Conservation (phyloP, 64 coral and sea anemone genomes). For the Catalaphyllia jardinei region DNA sequence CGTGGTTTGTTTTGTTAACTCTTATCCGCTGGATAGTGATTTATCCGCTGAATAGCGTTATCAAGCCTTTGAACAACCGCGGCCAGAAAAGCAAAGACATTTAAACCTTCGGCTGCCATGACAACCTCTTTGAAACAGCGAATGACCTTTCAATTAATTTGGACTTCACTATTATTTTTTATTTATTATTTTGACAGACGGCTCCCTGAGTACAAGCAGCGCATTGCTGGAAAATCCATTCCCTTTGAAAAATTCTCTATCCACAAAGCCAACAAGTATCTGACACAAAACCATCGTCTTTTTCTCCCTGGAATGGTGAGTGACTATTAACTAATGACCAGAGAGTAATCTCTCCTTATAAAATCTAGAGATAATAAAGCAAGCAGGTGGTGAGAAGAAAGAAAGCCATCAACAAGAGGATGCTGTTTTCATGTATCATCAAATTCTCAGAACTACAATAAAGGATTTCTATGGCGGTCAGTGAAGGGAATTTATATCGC, state of each 20-base stretch:
- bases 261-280: constrained; percentile 83
- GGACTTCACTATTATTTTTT: too few relatives aligned
- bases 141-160: too few relatives aligned
- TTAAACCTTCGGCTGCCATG: too few relatives aligned
- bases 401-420: background rate
- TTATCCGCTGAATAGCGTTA: too few relatives aligned
- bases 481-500: background rate
- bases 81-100: too few relatives aligned
- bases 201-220: constrained; percentile 84
- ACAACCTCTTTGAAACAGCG: too few relatives aligned
- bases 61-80: too few relatives aligned
- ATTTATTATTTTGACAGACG: constrained; percentile 44
- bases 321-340: background rate
- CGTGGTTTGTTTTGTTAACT: too few relatives aligned
- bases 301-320: constrained; percentile 92
- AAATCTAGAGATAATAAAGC: background rate
- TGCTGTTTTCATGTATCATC: background rate
- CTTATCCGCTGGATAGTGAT: too few relatives aligned
- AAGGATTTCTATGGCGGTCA: background rate
- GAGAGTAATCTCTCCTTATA: background rate
- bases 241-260: constrained; percentile 95
- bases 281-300: constrained; percentile 77
- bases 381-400: background rate
- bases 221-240: constrained; percentile 96
- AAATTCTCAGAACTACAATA: too few relatives aligned